Conservation (phyloP, 1,140 invertebrate species). For the Thereuonema tuberculata region DNA sequence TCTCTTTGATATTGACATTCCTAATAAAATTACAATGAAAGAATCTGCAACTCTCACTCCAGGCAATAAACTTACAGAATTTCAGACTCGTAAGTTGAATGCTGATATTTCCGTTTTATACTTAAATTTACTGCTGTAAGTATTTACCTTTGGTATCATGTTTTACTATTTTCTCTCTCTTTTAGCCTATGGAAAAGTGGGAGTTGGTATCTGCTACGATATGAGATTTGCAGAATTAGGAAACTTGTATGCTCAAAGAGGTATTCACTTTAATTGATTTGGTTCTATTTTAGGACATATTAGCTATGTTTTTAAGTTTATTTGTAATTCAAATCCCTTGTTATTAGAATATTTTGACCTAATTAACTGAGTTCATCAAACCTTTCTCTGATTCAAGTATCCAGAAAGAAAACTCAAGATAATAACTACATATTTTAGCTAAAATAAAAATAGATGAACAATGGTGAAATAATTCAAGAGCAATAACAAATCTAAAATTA, state of each 20-base stretch:
- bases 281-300: not conserved
- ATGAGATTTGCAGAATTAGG: slow-evolving; percentile 82
- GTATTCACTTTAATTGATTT: too few relatives aligned
- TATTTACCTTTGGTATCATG: too few relatives aligned
- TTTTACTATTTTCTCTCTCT: slow-evolving; percentile 14
- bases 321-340: too few relatives aligned
- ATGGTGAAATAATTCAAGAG: too few relatives aligned
- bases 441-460: too few relatives aligned
- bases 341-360: too few relatives aligned
- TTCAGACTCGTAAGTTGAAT: slow-evolving; percentile 41
- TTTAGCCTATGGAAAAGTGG: slow-evolving; percentile 56
- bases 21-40: slow-evolving; percentile 80
- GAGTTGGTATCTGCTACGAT: slow-evolving; percentile 89
- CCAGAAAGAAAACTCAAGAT: too few relatives aligned
- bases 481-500: too few relatives aligned
- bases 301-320: too few relatives aligned
- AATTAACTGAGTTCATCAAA: too few relatives aligned
- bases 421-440: too few relatives aligned
- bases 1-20: slow-evolving; percentile 90
- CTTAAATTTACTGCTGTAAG: not conserved
- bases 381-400: too few relatives aligned
- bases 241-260: slow-evolving; percentile 57
- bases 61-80: slow-evolving; percentile 58
- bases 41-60: slow-evolving; percentile 71
- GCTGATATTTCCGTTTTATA: not conserved